Percentiles rank a stretch among this genome's conserved stretches.
phyloP scores from a whole-genome alignment of 2,888 invertebrate genomes.

The Bombylius discolor region DNA sequence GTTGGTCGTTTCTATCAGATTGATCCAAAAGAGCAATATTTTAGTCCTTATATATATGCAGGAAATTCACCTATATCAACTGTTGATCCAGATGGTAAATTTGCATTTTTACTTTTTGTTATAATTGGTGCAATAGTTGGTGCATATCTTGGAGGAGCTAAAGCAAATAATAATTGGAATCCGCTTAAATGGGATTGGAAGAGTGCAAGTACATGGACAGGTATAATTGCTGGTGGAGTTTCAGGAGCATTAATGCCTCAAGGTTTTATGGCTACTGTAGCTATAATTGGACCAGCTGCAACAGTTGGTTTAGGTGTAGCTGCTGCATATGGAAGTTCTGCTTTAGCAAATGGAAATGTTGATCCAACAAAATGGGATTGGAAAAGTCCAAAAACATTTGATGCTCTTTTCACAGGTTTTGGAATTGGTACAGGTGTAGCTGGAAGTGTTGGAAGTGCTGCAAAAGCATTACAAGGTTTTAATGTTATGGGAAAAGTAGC shows the following conservation, averaged over 20 bases:
- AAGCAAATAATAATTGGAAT: neutral
- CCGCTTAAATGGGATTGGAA: neutral
- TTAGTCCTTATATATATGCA: constrained; percentile 18
- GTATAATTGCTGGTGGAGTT: constrained; percentile 1
- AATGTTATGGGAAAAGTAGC: neutral
- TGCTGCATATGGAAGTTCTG: neutral
- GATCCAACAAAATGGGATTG: constrained; percentile 5
- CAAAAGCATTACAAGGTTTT: neutral
- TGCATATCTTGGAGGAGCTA: constrained; percentile 6
- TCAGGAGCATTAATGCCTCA: neutral
- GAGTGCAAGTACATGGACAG: neutral
- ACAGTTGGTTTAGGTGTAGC: neutral
- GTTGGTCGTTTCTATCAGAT: constrained; percentile 16
- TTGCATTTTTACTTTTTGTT: neutral
- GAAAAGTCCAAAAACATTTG: neutral
- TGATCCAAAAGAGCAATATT: constrained; percentile 15
- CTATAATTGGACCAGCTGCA: neutral
- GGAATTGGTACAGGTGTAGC: neutral
- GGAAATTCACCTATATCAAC: constrained; percentile 10
- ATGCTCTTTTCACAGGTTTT: constrained; percentile 4
- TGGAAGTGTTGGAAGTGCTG: neutral
- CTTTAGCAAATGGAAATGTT: neutral
- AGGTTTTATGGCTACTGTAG: neutral
- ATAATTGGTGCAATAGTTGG: neutral
- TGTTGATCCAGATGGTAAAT: constrained; percentile 8